Percentiles rank a stretch among this genome's conserved stretches.
Conservation (phyloP, 2,797 vertebrate species). For the Podarcis lilfordi region DNA sequence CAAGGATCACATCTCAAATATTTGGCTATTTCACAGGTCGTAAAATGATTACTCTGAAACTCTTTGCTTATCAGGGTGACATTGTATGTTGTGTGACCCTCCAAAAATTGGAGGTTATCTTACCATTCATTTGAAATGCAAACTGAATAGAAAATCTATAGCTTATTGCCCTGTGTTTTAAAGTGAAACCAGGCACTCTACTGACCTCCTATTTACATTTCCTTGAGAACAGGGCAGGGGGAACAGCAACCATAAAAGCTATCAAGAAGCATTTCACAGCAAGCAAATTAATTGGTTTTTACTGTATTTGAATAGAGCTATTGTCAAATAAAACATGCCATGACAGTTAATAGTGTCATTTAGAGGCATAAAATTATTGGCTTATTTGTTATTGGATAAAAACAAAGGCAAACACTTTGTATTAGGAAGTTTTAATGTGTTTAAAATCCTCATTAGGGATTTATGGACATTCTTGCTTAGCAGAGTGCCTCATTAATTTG, state of each 20-base stretch:
- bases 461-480: constrained; percentile 82
- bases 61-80: constrained; percentile 73
- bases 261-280: constrained; percentile 80
- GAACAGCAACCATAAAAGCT: constrained; percentile 74
- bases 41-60: constrained; percentile 74
- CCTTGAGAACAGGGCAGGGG: constrained; percentile 62
- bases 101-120: constrained; percentile 72
- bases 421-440: constrained; percentile 84
- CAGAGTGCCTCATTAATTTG: constrained; percentile 83
- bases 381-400: constrained; percentile 84
- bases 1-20: constrained; percentile 64
- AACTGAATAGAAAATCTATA: constrained; percentile 74
- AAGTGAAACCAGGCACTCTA: constrained; percentile 74
- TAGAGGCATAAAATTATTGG: constrained; percentile 83
- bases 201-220: constrained; percentile 79
- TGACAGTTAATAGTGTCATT: constrained; percentile 84
- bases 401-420: constrained; percentile 83
- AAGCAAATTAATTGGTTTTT: constrained; percentile 83
- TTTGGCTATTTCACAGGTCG: constrained; percentile 63
- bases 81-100: constrained; percentile 73
- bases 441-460: constrained; percentile 85
- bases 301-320: constrained; percentile 81
- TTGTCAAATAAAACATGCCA: constrained; percentile 82
- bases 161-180: constrained; percentile 67
- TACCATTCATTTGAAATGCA: constrained; percentile 78